Evolutionary conservation across 1,140 invertebrate genomes (phyloP), one percentile per base, ranked within the genome.

Genomic region (Teleopsis dalmanni): DNA sequence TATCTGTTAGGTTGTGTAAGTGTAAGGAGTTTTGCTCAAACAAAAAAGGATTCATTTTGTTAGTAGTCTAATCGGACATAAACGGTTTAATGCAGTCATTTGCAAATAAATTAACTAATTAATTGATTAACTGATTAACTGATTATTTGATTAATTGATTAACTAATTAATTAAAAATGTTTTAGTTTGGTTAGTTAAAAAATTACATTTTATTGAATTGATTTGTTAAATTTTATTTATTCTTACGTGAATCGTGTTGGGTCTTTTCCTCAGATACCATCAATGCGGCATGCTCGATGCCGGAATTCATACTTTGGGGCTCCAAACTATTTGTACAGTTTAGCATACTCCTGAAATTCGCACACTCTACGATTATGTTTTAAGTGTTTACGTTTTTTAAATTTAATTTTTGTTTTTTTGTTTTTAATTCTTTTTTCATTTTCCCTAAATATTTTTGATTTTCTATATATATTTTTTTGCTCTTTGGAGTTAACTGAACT

Each of bases 301-400:
- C 79, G 57, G 80, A 80, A 65, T 71, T 71, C 67, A 71, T 71
- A 70, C 82, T 77, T 76, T 82, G 81, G 72, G 80, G 81, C 72
- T 85, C 83, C 76, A 84, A 78, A 63, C 81, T 78, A 79, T 86
- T 86, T 74, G 84, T 83, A 77, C 82, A 84, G 79, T 85, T 85
- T 77, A 85, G 77, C 82, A 84, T 85, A 80, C 83, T 86, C 81
- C 82, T 84, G 82, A 79, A 82, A 81, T 74, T 78, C 70, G 73
- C 75, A 75, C 73, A 75, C 71, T 75, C 75, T 75, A 70, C 74
- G 62, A 73, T 75, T 74, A 75, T 74, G 70, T 73, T 71, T 74
- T 65, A 66, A 60, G 62, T 71, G 69, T 66, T 63, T 61, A 65
- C 57, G 57, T 63, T 62, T 62, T 65, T 59, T 64, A 54, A 57